phyloP scores from a whole-genome alignment of 2,888 invertebrate species.

The Pandemis corylana region DNA sequence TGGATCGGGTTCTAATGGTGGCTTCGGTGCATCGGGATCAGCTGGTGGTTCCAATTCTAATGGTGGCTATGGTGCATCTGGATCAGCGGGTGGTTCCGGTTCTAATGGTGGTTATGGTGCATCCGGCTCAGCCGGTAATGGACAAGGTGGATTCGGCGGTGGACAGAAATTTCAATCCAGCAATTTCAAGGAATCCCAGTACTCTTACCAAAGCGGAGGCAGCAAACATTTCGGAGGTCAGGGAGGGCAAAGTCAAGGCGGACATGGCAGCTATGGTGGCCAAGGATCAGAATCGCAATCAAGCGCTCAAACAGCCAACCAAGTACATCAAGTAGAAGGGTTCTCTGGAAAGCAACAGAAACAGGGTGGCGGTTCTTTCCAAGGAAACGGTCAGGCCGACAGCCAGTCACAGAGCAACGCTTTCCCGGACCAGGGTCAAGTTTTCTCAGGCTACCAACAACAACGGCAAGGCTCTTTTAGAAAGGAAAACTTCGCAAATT shows the following conservation, averaged over 20 bases:
- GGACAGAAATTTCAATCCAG: constrained; percentile 37
- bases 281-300: constrained; percentile 20
- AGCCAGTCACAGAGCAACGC: constrained; percentile 25
- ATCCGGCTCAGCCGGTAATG: constrained; percentile 20
- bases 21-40: constrained; percentile 26
- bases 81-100: not conserved
- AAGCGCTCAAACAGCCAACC: constrained; percentile 33
- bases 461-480: constrained; percentile 26
- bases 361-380: constrained; percentile 34
- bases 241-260: not conserved
- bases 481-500: constrained; percentile 19
- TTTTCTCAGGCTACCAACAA: constrained; percentile 12
- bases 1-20: constrained; percentile 16
- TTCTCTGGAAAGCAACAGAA: constrained; percentile 42
- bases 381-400: constrained; percentile 18
- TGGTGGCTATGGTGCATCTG: constrained; percentile 33
- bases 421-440: constrained; percentile 27
- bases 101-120: constrained; percentile 6
- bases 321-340: constrained; percentile 32
- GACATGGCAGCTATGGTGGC: constrained; percentile 10
- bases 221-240: constrained; percentile 41
- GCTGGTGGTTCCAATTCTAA: constrained; percentile 9
- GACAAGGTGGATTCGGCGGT: constrained; percentile 35
- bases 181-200: constrained; percentile 54
- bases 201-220: constrained; percentile 50